Evolutionary conservation across 2,888 invertebrate genomes (phyloP).

Genomic region (Terebella lapidaria): DNA sequence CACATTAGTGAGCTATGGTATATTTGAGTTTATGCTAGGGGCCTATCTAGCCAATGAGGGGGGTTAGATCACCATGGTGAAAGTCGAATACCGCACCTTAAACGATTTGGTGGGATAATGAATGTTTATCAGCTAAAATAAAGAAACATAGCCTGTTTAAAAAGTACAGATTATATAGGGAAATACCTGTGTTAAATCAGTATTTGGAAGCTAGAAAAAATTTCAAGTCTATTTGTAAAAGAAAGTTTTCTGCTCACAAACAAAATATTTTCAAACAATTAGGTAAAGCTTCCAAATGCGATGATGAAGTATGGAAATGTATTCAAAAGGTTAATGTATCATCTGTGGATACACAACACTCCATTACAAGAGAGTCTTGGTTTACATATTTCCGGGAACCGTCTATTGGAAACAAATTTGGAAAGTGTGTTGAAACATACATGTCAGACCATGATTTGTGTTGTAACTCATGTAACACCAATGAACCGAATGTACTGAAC

Average conservation of each 20-base stretch:
- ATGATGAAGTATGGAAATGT: neutral
- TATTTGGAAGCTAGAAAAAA: neutral
- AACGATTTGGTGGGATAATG: neutral
- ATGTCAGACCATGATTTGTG: neutral
- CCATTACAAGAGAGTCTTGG: neutral
- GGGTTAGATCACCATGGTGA: too few species aligned
- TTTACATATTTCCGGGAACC: neutral
- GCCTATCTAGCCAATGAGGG: too few species aligned
- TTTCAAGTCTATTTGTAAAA: neutral
- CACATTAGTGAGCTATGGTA: too few species aligned
- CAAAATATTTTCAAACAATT: neutral
- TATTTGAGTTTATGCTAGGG: too few species aligned
- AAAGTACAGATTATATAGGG: neutral
- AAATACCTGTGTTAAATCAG: neutral
- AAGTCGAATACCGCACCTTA: too few species aligned
- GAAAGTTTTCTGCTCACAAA: too few species aligned
- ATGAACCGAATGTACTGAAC: neutral
- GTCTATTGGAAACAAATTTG: neutral
- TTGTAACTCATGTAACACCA: neutral
- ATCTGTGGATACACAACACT: neutral
- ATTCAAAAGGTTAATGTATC: neutral
- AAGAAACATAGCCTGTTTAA: neutral
- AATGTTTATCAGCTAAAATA: neutral
- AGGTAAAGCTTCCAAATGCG: neutral
- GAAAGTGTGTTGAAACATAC: neutral